phyloP scores from a whole-genome alignment of 2,113 vertebrate genomes.

The Ciconia stormi region DNA sequence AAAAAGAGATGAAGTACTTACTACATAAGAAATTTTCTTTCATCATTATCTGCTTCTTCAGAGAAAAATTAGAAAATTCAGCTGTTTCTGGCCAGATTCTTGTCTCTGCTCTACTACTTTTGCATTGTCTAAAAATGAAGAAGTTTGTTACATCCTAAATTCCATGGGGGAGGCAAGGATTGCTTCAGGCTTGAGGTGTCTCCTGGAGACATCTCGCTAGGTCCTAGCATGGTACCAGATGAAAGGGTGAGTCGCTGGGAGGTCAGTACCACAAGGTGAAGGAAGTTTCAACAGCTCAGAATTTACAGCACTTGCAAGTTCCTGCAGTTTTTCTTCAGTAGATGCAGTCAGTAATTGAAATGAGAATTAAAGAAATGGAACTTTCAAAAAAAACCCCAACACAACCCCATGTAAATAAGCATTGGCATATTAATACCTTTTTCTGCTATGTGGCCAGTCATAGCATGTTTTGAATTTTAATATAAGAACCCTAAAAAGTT shows the following conservation, averaged over 20 bases:
- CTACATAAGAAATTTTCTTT: not conserved
- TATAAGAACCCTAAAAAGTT: not conserved
- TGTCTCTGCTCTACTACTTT: not conserved
- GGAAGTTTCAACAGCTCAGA: not conserved
- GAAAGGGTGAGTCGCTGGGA: not conserved
- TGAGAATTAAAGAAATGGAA: not conserved
- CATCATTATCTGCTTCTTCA: not conserved
- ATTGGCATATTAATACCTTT: not conserved
- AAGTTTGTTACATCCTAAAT: not conserved
- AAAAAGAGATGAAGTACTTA: not conserved
- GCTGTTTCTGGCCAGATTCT: not conserved
- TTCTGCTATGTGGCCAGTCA: not conserved
- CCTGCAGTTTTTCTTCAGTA: not conserved
- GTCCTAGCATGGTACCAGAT: not conserved
- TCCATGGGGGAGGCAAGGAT: not conserved
- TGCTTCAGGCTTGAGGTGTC: not conserved
- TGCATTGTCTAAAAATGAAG: not conserved
- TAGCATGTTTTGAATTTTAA: not conserved
- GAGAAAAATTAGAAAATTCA: not conserved
- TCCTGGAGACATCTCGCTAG: not conserved
- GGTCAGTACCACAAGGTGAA: not conserved
- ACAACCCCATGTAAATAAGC: not conserved
- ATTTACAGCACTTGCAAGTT: not conserved
- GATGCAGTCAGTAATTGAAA: not conserved
- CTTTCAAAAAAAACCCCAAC: not conserved